Conservation (phyloP, 2,113 vertebrate genomes). For the Malaclemys terrapin region DNA sequence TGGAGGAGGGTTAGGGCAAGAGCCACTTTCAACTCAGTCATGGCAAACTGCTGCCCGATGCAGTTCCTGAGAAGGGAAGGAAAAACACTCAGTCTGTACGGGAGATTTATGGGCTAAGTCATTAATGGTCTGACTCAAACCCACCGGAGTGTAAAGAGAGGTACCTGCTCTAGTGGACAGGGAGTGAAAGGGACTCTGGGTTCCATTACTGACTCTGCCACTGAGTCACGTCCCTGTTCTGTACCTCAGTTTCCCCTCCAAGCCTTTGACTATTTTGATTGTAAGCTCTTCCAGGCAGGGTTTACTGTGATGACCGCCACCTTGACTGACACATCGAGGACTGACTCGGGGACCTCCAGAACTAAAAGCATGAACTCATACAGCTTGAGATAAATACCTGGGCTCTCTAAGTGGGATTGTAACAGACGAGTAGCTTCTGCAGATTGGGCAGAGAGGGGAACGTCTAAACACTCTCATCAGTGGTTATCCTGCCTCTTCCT, state of each 20-base stretch:
- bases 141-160: background rate
- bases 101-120: background rate
- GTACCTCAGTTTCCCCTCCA: background rate
- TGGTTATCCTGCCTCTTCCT: background rate
- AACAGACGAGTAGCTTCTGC: background rate
- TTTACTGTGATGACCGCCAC: background rate
- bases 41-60: constrained; percentile 85
- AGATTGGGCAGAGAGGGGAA: background rate
- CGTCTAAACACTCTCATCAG: background rate
- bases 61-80: constrained; percentile 78
- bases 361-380: background rate
- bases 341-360: background rate
- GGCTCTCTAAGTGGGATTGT: background rate
- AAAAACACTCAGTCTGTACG: background rate
- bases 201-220: background rate
- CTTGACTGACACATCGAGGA: background rate
- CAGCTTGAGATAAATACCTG: background rate
- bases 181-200: background rate
- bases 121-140: background rate
- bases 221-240: background rate
- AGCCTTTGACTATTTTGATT: background rate
- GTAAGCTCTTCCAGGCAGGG: background rate
- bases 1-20: background rate
- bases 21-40: constrained; percentile 67
- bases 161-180: background rate